Conservation (phyloP, 1,140 invertebrate genomes). For the Caenorhabditis inopinata region DNA sequence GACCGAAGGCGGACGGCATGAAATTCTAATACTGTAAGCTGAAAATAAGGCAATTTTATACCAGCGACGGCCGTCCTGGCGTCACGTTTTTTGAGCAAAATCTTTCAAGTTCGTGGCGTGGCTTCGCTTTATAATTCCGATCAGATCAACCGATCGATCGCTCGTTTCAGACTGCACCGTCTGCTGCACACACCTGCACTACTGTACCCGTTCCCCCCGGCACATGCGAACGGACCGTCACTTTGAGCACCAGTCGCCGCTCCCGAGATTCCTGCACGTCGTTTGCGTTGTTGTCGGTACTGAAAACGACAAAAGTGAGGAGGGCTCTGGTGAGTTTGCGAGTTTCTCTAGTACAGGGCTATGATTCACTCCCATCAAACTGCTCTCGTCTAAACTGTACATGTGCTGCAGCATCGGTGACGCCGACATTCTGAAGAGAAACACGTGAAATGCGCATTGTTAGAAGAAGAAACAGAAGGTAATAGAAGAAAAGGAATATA, state of each 20-base stretch:
- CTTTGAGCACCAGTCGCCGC: constrained; percentile 1
- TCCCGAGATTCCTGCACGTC: constrained; percentile 35
- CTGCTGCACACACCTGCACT: constrained; percentile 16
- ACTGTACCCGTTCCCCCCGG: constrained; percentile 33
- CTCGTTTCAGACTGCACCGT: too few relatives aligned
- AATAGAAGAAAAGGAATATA: background rate
- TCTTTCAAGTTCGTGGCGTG: too few relatives aligned
- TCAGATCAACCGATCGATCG: too few relatives aligned
- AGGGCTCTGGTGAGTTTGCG: too few relatives aligned
- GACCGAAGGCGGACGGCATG: too few relatives aligned
- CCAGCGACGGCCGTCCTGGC: too few relatives aligned
- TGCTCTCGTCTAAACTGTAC: constrained; percentile 42
- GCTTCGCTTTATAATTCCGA: too few relatives aligned
- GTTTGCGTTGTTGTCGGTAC: constrained; percentile 41
- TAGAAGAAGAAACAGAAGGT: background rate
- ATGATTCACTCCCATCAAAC: constrained; percentile 8
- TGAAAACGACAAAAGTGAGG: too few relatives aligned
- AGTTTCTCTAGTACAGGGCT: too few relatives aligned
- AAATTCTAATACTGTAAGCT: too few relatives aligned
- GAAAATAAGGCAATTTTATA: too few relatives aligned
- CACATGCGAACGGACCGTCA: constrained; percentile 35
- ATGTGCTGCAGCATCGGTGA: constrained; percentile 40
- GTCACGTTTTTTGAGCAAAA: too few relatives aligned
- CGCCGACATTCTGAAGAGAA: background rate
- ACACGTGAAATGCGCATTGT: background rate